Evolutionary conservation across 2,797 vertebrate genomes (phyloP), one percentile per base, ranked within the genome.

Genomic region (Lutjanus argentimaculatus): DNA sequence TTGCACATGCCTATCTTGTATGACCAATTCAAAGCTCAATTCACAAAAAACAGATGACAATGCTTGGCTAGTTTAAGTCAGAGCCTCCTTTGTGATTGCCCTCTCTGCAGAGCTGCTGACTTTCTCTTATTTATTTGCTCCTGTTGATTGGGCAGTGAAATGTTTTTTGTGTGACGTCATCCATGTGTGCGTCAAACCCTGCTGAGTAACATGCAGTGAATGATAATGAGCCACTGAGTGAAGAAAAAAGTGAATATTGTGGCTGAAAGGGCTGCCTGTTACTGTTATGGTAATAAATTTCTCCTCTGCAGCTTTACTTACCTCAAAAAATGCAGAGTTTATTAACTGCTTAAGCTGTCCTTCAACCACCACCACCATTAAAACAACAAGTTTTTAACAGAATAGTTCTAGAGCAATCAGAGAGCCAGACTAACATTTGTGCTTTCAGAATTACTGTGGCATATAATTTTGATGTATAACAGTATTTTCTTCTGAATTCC

Each of bases 151-250:
- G 80, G 66, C 66, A 77, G 72, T 77, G 78, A 87, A 88, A 83
- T 92, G 55, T 91, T 88, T 89, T 70, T 67, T 87, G 64, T 78
- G 49, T 92, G 92, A 90, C 81, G 79, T 93, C 89, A 91, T 71
- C 67, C 64, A 74, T 83, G 75, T 78, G 87, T 91, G 92, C 84
- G 82, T 93, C 91, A 93, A 74, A 82, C 67, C 67, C 84, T 84
- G 85, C 74, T 66, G 77, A 90, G 77, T 72, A 69, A 77, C 89
- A 84, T 57, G 83, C 77, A 69, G 76, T 83, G 88, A 94, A 89
- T 90, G 73, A 80, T 83, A 94, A 93, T 90, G 84, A 89, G 82
- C 70, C 46, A 56, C 63, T 58, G 76, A 77, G 58, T 49, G 55
- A 40, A 83, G 30, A 36, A 36, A 36, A 36, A 36, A 36, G 30